phyloP scores from a whole-genome alignment of 1,140 invertebrate genomes.

The Paracyclopina nana region DNA sequence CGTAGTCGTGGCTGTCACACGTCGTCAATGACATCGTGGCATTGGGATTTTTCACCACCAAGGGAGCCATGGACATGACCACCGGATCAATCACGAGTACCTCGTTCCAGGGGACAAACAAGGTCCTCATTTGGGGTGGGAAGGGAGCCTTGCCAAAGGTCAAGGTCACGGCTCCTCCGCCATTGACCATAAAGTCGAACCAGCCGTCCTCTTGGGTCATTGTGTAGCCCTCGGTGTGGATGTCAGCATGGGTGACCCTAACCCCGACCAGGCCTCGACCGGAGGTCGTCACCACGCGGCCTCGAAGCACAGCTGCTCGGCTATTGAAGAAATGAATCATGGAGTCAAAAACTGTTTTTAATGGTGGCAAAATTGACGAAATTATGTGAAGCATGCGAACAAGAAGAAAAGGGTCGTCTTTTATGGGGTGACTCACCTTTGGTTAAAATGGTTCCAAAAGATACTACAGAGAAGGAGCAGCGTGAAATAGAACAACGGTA shows the following conservation, averaged over 20 bases:
- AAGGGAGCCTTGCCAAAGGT: slow-evolving; percentile 85
- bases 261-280: slow-evolving; percentile 83
- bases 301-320: slow-evolving; percentile 84
- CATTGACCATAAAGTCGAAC: slow-evolving; percentile 93
- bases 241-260: slow-evolving; percentile 48
- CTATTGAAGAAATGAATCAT: slow-evolving; percentile 34
- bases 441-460: slow-evolving; percentile 94
- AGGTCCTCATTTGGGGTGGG: slow-evolving; percentile 63
- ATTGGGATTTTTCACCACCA: slow-evolving; percentile 31
- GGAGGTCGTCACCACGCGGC: slow-evolving; percentile 68
- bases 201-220: slow-evolving; percentile 72
- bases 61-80: slow-evolving; percentile 59
- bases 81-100: slow-evolving; percentile 71
- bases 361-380: not conserved
- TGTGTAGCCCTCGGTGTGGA: slow-evolving; percentile 71
- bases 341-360: slow-evolving; percentile 1
- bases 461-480: slow-evolving; percentile 42
- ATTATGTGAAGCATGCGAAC: not conserved
- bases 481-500: slow-evolving; percentile 31
- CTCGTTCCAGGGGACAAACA: slow-evolving; percentile 92
- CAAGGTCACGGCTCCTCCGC: slow-evolving; percentile 79
- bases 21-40: slow-evolving; percentile 36
- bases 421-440: slow-evolving; percentile 51
- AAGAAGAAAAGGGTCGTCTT: slow-evolving; percentile 10
- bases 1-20: slow-evolving; percentile 75